Evolutionary conservation across 2,113 vertebrate genomes (phyloP), one percentile per base, ranked within the genome.

Genomic region (Sciurus niger): DNA sequence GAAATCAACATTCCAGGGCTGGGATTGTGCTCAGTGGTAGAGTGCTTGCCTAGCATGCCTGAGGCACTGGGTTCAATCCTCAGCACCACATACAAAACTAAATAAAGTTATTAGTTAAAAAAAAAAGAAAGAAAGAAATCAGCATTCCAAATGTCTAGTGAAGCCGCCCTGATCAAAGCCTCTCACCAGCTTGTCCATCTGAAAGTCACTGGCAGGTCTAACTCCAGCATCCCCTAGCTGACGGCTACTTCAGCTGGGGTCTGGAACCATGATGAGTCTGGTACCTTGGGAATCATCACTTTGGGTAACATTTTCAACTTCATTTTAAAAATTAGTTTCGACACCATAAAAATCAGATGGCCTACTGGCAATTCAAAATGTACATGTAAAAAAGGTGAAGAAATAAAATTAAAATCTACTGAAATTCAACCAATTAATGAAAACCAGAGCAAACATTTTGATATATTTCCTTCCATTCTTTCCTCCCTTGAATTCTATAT

Each of bases 341-440:
- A 70, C n/a, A 73, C 30, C 70, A 16, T 46, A 92, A 18, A 77
- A 70, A 94, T 73, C 73, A 86, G 20, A 90, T 7, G 65, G n/a
- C 37, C 70, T n/a, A 24, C 0, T 94, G 34, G 30, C 74, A 40
- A 94, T 53, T 28, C 87, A 32, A 85, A 94, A 95, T 90, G 34
- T 67, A 76, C 2, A 43, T 72, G 14, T 32, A 67, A 63, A 84
- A 51, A 22, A 2, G 60, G 55, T 34, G 70, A 60, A 28, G 83
- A 51, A 76, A 79, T 30, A 86, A 79, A 94, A 82, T 25, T n/a
- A 85, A 93, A 94, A 53, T 72, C 32, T 24, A 18, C 34, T 88
- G 67, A 88, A 84, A 87, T 84, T 73, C 82, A 94, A 67, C 4
- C 37, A 90, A 82, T 43, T 48, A 46, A 87, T 90, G 82, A 91